These are phyloP conservation scores for Microtus agrestis DNA, from an alignment of 2,797 vertebrate species.

Conservation along the genomic window DNA sequence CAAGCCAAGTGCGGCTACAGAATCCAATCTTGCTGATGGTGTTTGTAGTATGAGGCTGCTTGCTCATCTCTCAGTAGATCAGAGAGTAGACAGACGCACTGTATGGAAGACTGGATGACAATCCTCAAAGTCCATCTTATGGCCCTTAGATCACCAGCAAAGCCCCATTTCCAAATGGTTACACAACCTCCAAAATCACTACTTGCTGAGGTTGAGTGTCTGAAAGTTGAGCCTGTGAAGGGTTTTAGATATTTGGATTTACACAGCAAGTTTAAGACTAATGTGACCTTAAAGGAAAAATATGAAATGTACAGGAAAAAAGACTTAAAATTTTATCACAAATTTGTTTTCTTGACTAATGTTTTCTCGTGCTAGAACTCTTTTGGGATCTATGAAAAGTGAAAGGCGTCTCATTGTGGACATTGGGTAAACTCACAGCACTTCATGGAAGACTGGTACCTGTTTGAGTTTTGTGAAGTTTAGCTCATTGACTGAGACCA, in stretches of 20 bases:
- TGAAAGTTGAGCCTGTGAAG: not conserved
- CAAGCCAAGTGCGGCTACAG: not conserved
- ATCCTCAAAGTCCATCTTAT: not conserved
- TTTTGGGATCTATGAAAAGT: not conserved
- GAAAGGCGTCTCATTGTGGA: not conserved
- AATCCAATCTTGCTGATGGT: not conserved
- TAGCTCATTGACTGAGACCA: constrained; percentile 14
- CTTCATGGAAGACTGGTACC: not conserved
- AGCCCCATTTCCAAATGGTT: no score
- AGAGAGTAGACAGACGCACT: not conserved
- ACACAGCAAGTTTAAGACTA: not conserved
- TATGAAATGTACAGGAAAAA: not conserved
- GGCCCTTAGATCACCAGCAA: not conserved
- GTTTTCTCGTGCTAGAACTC: not conserved
- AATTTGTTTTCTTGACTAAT: not conserved
- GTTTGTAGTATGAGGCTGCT: not conserved
- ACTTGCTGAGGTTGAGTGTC: not conserved
- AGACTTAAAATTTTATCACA: not conserved
- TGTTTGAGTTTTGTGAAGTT: not conserved
- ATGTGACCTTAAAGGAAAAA: not conserved
- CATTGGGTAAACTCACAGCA: not conserved
- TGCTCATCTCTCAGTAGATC: not conserved
- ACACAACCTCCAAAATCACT: not conserved
- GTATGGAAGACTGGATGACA: no score
- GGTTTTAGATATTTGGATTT: not conserved